Conservation (phyloP, 2,888 invertebrate genomes). For the Tachystola acroxantha region DNA sequence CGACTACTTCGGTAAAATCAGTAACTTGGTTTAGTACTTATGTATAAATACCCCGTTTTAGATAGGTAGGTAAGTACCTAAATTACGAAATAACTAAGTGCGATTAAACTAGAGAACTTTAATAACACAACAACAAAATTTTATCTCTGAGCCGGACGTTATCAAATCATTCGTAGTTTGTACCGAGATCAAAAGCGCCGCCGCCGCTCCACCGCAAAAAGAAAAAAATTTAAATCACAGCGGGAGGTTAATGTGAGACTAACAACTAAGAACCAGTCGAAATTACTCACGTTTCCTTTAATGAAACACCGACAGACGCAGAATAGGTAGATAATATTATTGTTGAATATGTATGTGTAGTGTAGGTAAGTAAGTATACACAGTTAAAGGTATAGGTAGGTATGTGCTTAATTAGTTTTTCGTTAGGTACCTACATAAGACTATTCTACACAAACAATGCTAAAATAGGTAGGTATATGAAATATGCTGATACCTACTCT, state of each 20-base stretch:
- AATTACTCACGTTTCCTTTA: conserved; percentile 20
- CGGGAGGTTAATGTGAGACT: conserved; percentile 25
- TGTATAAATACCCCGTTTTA: too few species aligned
- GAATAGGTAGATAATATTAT: conserved; percentile 8
- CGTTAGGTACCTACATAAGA: too few species aligned
- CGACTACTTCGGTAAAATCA: too few species aligned
- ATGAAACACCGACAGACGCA: conserved; percentile 14
- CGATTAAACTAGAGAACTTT: not conserved
- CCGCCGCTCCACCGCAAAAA: conserved; percentile 19
- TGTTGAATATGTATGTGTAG: conserved; percentile 3
- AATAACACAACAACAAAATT: conserved; percentile 11
- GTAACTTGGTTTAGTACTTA: too few species aligned
- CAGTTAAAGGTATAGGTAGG: not conserved
- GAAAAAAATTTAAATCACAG: conserved; percentile 21
- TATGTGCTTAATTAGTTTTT: too few species aligned
- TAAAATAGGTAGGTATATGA: too few species aligned
- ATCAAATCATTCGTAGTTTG: conserved; percentile 39
- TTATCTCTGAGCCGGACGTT: conserved; percentile 41
- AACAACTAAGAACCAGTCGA: conserved; percentile 18
- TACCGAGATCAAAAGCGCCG: conserved; percentile 24
- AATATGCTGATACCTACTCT: too few species aligned
- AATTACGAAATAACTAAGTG: too few species aligned
- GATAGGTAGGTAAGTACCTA: too few species aligned
- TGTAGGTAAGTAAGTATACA: not conserved
- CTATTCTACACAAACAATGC: too few species aligned